Conservation (phyloP, 1,140 invertebrate species). For the Apis cerana region DNA sequence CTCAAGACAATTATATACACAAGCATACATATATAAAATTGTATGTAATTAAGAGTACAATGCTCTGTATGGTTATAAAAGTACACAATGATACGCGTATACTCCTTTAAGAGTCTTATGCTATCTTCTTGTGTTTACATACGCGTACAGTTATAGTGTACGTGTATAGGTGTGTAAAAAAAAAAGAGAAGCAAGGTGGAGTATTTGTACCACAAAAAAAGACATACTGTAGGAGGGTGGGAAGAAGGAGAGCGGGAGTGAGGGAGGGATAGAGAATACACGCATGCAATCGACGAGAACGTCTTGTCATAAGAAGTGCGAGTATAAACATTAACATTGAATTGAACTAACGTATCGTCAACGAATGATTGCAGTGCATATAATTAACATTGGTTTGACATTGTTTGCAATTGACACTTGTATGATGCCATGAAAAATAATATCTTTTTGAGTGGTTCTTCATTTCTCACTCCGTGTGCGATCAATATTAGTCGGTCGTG, state of each 20-base stretch:
- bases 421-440: conserved; percentile 42
- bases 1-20: not conserved
- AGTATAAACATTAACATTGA: conserved; percentile 5
- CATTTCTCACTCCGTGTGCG: conserved; percentile 48
- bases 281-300: conserved; percentile 32
- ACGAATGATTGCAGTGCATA: conserved; percentile 1
- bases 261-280: conserved; percentile 18
- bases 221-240: conserved; percentile 4
- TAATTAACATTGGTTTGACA: conserved; percentile 12
- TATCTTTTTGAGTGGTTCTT: conserved; percentile 34
- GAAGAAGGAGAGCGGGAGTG: not conserved
- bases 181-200: conserved; percentile 17
- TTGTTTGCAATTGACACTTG: conserved; percentile 6
- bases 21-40: conserved; percentile 10
- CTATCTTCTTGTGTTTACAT: conserved; percentile 25
- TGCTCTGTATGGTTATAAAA: conserved; percentile 19
- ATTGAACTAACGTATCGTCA: not conserved
- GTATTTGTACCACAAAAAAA: conserved; percentile 42
- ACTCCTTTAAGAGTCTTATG: not conserved
- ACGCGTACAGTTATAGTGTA: not conserved
- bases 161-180: not conserved
- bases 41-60: conserved; percentile 23
- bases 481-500: conserved; percentile 78
- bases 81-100: conserved; percentile 15
- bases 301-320: conserved; percentile 12